Evolutionary conservation across 2,888 invertebrate species (phyloP).

Genomic region (Linnaemya vulpina): DNA sequence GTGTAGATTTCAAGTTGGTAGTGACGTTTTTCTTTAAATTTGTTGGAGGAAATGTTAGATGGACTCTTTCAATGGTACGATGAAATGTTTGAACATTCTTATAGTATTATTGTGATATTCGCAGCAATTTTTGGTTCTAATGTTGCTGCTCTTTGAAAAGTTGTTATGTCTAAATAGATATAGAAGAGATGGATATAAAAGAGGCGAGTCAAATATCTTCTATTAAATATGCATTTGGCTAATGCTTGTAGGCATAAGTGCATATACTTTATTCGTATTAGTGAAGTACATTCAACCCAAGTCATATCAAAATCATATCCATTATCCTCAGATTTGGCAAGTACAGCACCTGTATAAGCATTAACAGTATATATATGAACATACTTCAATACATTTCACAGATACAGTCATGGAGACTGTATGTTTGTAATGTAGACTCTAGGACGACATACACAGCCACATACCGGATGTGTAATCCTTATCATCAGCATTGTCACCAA

Average conservation of each 20-base stretch:
- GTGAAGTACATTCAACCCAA: constrained; percentile 25
- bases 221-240: neutral
- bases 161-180: neutral
- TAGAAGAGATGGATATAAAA: neutral
- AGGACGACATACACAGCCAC: neutral
- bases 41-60: neutral
- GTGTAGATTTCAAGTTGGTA: neutral
- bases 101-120: constrained; percentile 1
- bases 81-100: constrained; percentile 5
- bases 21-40: neutral
- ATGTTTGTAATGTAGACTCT: neutral
- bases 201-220: neutral
- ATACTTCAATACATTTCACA: neutral
- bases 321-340: neutral
- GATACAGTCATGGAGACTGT: neutral
- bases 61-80: neutral
- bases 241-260: neutral
- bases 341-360: neutral
- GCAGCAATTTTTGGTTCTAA: neutral
- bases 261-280: neutral
- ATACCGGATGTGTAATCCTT: constrained; percentile 7
- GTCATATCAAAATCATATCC: constrained; percentile 16
- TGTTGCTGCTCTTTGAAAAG: constrained; percentile 34
- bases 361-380: neutral
- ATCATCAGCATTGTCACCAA: constrained; percentile 7